phyloP scores from a whole-genome alignment of 2,888 invertebrate genomes.

The Neuroscelio doddi region DNA sequence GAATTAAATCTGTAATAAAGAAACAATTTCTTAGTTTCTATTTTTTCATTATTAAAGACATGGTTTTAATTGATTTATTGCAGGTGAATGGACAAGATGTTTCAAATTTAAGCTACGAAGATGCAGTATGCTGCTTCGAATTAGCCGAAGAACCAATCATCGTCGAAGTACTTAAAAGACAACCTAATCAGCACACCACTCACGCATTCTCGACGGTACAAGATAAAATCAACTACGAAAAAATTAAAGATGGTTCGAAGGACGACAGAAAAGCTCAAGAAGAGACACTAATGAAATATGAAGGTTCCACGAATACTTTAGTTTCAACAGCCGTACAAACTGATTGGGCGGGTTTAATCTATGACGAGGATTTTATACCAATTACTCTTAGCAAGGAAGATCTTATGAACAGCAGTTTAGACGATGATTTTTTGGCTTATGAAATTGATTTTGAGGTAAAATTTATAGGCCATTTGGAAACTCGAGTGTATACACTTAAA shows the following conservation, averaged over 20 bases:
- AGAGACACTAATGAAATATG: conserved; percentile 35
- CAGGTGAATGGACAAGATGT: conserved; percentile 78
- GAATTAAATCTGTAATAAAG: no score
- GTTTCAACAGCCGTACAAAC: conserved; percentile 75
- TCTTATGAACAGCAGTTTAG: conserved; percentile 72
- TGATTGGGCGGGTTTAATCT: conserved; percentile 71
- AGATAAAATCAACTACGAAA: conserved; percentile 41
- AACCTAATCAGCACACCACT: conserved; percentile 54
- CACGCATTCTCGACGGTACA: conserved; percentile 36
- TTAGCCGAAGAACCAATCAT: conserved; percentile 76
- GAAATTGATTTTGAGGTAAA: conserved; percentile 77
- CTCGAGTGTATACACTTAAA: no score
- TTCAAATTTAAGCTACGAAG: conserved; percentile 76
- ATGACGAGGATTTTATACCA: conserved; percentile 60
- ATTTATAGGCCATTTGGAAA: no score
- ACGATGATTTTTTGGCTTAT: conserved; percentile 75
- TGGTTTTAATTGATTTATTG: conserved; percentile 48
- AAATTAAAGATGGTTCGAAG: conserved; percentile 47
- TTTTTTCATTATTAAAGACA: background rate
- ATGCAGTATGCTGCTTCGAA: conserved; percentile 77
- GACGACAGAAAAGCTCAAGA: conserved; percentile 36
- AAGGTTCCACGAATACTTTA: conserved; percentile 48
- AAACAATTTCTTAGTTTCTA: background rate
- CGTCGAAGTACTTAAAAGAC: conserved; percentile 75
- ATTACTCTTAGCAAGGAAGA: conserved; percentile 58